A percentile compares a stretch with the other conserved stretches of the same genome.
phyloP scores from a whole-genome alignment of 2,113 vertebrate genomes.

The Pheucticus melanocephalus region DNA sequence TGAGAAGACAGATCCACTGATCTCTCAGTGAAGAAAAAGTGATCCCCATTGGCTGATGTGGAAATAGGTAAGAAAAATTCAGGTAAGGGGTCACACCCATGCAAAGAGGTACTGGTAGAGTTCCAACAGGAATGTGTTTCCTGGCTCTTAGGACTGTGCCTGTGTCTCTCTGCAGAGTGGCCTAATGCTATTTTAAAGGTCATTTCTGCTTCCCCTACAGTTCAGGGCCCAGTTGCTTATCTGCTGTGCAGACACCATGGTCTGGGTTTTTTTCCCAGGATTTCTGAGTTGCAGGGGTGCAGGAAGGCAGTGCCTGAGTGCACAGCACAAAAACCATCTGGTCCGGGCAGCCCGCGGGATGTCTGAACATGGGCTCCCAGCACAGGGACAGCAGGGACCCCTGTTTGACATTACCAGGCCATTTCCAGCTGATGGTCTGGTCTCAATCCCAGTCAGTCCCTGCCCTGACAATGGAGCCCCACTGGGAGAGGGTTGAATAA shows the following conservation, averaged over 20 bases:
- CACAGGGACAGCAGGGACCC: neutral
- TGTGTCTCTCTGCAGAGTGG: neutral
- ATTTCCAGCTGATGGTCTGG: neutral
- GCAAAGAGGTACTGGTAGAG: neutral
- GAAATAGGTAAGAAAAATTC: neutral
- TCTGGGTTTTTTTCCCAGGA: neutral
- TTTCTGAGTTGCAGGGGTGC: fast-evolving
- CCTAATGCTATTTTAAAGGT: neutral
- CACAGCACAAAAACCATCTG: fast-evolving
- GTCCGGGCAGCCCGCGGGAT: fast-evolving
- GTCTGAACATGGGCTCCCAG: fast-evolving
- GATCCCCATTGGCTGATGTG: neutral
- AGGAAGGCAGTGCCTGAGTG: neutral
- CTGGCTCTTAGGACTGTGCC: neutral
- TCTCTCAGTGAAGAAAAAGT: neutral
- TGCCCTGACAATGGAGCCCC: neutral
- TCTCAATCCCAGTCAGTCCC: neutral
- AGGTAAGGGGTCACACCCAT: neutral
- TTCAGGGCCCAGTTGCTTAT: neutral
- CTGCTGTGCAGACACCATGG: neutral
- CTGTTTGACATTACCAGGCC: neutral
- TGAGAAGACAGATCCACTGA: neutral
- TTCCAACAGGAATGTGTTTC: neutral
- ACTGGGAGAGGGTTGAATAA: neutral
- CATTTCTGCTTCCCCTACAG: neutral